Conservation (phyloP, 2,113 vertebrate species). For the Atherinomorus stipes region DNA sequence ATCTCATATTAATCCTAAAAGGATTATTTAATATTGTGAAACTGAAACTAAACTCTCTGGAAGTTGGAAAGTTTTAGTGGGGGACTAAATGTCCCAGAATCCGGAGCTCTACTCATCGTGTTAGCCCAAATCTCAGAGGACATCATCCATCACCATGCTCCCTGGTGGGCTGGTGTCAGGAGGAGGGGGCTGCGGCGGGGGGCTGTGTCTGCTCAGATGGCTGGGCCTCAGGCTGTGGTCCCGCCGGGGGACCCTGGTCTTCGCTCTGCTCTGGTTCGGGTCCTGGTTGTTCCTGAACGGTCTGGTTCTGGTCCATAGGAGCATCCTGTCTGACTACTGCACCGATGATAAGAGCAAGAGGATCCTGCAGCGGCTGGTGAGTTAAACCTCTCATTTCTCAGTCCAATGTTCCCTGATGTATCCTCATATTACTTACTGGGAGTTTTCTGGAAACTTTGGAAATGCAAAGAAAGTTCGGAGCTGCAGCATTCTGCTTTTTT, state of each 20-base stretch:
- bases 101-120: background rate
- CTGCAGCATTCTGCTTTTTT: too few species aligned
- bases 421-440: too few species aligned
- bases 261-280: slow-evolving; percentile 86
- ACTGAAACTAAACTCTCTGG: background rate
- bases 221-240: slow-evolving; percentile 80
- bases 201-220: slow-evolving; percentile 72
- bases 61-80: background rate
- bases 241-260: slow-evolving; percentile 81
- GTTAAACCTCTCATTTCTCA: slow-evolving; percentile 36
- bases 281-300: slow-evolving; percentile 87
- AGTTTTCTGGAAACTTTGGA: too few species aligned
- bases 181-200: slow-evolving; percentile 43
- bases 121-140: background rate
- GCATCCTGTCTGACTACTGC: slow-evolving; percentile 90
- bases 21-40: background rate
- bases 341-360: slow-evolving; percentile 89
- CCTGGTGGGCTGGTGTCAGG: slow-evolving; percentile 29
- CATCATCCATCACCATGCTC: slow-evolving; percentile 27
- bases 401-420: too few species aligned
- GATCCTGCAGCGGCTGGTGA: slow-evolving; percentile 93
- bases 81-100: background rate
- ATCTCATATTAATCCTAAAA: background rate
- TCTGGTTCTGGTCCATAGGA: slow-evolving; percentile 87
- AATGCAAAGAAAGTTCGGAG: too few species aligned